Percentiles rank a stretch among this genome's conserved stretches.
These are phyloP conservation scores for Sterna hirundo DNA, from an alignment of 2,113 vertebrate genomes.

Conservation along the genomic window DNA sequence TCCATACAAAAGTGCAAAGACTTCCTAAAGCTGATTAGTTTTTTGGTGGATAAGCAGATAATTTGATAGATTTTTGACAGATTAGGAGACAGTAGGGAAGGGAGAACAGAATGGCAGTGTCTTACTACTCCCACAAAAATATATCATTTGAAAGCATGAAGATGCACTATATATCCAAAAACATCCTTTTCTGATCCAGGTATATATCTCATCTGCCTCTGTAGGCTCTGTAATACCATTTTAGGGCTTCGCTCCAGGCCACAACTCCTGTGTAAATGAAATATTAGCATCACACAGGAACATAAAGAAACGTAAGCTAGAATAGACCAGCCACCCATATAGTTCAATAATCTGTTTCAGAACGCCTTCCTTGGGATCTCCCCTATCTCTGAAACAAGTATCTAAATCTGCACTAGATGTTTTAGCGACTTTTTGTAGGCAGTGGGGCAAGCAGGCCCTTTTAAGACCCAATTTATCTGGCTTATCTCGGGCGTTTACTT, in stretches of 20 bases:
- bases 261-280: background rate
- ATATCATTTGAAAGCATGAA: background rate
- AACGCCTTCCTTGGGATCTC: background rate
- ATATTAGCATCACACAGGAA: constrained; percentile 3
- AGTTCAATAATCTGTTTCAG: constrained; percentile 25
- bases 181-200: background rate
- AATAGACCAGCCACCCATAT: constrained; percentile 5
- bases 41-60: background rate
- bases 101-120: background rate
- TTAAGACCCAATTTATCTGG: background rate
- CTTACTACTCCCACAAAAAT: background rate
- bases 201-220: background rate
- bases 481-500: background rate
- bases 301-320: constrained; percentile 11
- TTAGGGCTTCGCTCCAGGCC: constrained; percentile 32
- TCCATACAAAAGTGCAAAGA: background rate
- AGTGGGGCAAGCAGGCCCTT: background rate
- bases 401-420: background rate
- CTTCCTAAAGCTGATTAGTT: background rate
- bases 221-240: background rate
- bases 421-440: background rate
- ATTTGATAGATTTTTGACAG: background rate
- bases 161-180: background rate
- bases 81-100: background rate
- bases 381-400: background rate